Base-by-base conservation (phyloP, 2,113 vertebrate genomes). In the Sporophila hypoxantha region DNA sequence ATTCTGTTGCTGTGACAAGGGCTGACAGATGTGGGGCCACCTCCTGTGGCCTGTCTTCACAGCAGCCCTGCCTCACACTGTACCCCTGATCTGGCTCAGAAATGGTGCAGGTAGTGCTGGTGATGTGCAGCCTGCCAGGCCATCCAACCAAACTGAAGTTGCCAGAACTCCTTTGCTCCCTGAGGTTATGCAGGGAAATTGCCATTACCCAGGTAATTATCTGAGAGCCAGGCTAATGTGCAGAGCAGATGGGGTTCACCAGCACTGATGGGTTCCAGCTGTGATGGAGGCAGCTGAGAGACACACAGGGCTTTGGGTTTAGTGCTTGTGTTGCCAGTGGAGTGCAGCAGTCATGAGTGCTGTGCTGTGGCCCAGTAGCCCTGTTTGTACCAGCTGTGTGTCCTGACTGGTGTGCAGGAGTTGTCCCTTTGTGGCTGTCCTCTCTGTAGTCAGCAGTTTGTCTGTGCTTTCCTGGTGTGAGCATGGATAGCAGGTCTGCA, bases 31-130 rank as follows among this genome's bases (percentile, higher is more conserved):
- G 4, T 7, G 50, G 37, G 60, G 29, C 53, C 10, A 1, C 30
- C 39, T 84, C 47, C 46, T 46, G 17, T 22, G 22, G 37, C 37
- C 25, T 23, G 8, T 41, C 10, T 47, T 76, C 30, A 5, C 0
- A 0, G 23, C 30, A 83, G 17, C 42, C 29, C 27, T 47, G 1
- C 10, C n/a, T 80, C 3, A 0, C 7, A 0, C 5, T 6, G 39
- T 47, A 13, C 13, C 26, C 18, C 8, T 36, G 37, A 10, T 42
- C 6, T 6, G 9, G 44, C 53, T 8, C 4, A 60, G 77, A 12
- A 42, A 7, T 5, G 36, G 17, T 39, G 20, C 3, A 1, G 1
- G 3, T 19, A 10, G 42, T 2, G 19, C 10, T 67, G 56, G 25
- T 41, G 50, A 19, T 30, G 47, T 22, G 14, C 42, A 70, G 73